A percentile compares a stretch with the other conserved stretches of the same genome.
These are phyloP conservation scores for Cairina moschata DNA, from an alignment of 2,113 vertebrate genomes.

Conservation along the genomic window DNA sequence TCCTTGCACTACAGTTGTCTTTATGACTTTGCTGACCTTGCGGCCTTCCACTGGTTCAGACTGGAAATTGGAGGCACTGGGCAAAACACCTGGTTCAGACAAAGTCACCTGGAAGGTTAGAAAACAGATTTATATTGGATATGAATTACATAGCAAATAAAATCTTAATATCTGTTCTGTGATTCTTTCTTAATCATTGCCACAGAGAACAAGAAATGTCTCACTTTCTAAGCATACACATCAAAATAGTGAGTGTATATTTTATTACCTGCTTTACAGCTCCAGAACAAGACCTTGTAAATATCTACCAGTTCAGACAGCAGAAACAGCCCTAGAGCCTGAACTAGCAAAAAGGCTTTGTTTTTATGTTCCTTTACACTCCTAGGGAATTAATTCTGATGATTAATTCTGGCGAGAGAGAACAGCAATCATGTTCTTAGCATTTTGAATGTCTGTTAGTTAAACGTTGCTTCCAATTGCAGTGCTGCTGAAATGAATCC, in stretches of 20 bases:
- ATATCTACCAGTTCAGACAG: neutral
- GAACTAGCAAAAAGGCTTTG: neutral
- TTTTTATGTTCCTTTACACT: neutral
- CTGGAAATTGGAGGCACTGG: slow-evolving; percentile 85
- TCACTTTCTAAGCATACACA: neutral
- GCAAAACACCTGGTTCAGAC: slow-evolving; percentile 78
- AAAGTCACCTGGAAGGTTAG: slow-evolving; percentile 82
- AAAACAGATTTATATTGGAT: neutral
- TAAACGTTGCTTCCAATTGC: neutral
- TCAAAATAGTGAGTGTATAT: accelerated
- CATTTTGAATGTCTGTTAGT: accelerated
- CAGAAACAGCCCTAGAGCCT: neutral
- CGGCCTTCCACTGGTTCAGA: slow-evolving; percentile 89
- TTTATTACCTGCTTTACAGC: neutral
- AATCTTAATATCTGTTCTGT: neutral
- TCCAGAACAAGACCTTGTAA: accelerated
- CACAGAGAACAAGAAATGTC: neutral
- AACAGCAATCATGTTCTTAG: accelerated
- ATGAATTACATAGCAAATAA: neutral
- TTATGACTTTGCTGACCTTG: slow-evolving; percentile 95
- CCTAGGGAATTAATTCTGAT: neutral
- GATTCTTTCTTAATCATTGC: neutral
- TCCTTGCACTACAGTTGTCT: slow-evolving; percentile 89
- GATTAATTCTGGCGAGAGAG: neutral
- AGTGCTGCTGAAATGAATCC: neutral